Evolutionary conservation across 2,113 vertebrate species (phyloP).

Genomic region (Zosterops japonicus): DNA sequence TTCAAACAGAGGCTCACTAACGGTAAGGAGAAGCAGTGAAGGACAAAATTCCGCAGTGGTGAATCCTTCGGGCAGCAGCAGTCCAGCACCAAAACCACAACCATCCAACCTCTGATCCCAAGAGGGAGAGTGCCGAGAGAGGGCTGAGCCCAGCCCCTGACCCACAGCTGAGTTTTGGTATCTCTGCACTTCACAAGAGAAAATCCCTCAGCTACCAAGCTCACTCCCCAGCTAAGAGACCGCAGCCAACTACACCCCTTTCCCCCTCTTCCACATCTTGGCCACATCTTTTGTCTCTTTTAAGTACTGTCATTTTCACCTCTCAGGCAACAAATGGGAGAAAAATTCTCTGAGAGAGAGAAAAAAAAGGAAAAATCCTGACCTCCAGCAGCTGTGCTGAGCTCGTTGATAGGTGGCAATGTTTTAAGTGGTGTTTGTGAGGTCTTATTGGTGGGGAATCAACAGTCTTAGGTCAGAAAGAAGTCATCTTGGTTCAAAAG

Average conservation of each 20-base stretch:
- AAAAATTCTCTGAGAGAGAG: background rate
- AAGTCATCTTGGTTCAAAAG: background rate
- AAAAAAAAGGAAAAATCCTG: background rate
- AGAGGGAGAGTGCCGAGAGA: fast-evolving
- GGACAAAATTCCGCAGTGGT: background rate
- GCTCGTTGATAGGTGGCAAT: background rate
- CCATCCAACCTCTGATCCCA: background rate
- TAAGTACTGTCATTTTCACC: background rate
- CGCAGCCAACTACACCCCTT: background rate
- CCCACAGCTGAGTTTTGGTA: background rate
- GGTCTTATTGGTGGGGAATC: background rate
- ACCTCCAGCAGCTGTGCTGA: background rate
- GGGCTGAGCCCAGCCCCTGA: background rate
- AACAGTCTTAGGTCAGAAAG: background rate
- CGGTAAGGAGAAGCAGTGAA: background rate
- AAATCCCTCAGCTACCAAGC: background rate
- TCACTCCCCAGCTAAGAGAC: background rate
- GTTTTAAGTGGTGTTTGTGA: background rate
- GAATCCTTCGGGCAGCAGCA: background rate
- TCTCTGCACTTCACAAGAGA: background rate
- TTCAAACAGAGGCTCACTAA: fast-evolving
- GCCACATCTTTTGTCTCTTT: background rate
- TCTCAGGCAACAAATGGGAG: background rate
- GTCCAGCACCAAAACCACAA: background rate
- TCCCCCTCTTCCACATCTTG: background rate